These are phyloP conservation scores for Eupristina koningsbergeri DNA, from an alignment of 1,140 invertebrate species.

Conservation along the genomic window DNA sequence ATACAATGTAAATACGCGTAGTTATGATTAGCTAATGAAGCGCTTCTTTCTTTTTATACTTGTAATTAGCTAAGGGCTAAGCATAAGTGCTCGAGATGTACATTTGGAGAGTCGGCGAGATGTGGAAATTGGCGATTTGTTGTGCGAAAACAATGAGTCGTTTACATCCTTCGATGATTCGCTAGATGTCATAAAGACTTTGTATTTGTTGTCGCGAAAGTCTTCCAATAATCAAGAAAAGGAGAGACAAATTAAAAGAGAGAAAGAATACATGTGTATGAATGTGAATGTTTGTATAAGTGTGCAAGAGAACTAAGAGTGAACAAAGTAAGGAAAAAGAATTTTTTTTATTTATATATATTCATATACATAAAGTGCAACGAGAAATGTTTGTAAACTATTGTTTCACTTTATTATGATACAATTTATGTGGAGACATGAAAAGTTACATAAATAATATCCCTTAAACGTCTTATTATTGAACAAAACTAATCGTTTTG, in stretches of 20 bases:
- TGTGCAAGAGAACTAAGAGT: constrained; percentile 11
- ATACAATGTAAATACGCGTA: constrained; percentile 45
- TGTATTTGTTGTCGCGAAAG: constrained; percentile 37
- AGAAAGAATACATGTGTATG: neutral
- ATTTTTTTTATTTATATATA: constrained; percentile 33
- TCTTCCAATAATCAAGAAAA: constrained; percentile 34
- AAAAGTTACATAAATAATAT: constrained; percentile 64
- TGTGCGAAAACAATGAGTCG: neutral
- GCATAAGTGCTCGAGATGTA: constrained; percentile 5
- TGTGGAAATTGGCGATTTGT: neutral
- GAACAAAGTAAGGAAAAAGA: constrained; percentile 12
- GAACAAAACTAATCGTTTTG: constrained; percentile 68
- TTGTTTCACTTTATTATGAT: constrained; percentile 47
- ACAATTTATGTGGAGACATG: constrained; percentile 44
- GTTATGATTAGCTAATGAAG: constrained; percentile 43
- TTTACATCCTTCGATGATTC: constrained; percentile 1
- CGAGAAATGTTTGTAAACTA: constrained; percentile 41
- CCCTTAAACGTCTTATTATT: constrained; percentile 60
- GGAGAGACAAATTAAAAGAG: neutral
- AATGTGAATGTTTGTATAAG: too few species aligned
- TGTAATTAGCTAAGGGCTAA: constrained; percentile 42
- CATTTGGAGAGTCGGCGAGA: constrained; percentile 8
- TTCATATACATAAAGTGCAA: constrained; percentile 46
- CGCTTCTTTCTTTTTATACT: constrained; percentile 28
- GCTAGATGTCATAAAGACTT: constrained; percentile 24